Percentiles rank a stretch among this genome's conserved stretches.
These are phyloP conservation scores for Muscicapa striata DNA, from an alignment of 2,797 vertebrate species.

Conservation along the genomic window DNA sequence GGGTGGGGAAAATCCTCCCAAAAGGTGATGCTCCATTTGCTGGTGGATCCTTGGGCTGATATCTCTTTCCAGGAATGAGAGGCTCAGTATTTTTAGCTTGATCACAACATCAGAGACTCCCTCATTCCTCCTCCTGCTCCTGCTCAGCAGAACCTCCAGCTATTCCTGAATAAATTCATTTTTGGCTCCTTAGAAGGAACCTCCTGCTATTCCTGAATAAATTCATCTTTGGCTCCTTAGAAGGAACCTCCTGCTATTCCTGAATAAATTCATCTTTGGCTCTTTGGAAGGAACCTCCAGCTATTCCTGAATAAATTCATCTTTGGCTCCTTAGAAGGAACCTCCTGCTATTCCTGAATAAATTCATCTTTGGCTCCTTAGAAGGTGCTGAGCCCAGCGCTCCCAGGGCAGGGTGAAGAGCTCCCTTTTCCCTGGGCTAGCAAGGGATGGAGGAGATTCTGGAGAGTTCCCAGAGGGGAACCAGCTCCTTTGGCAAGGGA, in stretches of 20 bases:
- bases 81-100: not conserved
- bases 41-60: not conserved
- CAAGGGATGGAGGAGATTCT: not conserved
- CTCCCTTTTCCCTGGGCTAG: not conserved
- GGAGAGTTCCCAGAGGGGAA: not conserved
- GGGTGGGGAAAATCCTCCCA: not conserved
- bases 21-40: accelerated
- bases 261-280: accelerated
- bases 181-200: not conserved
- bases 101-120: not conserved
- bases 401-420: not conserved
- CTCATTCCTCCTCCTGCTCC: not conserved
- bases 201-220: not conserved
- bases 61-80: not conserved
- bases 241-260: not conserved
- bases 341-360: not conserved
- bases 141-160: not conserved
- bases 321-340: not conserved
- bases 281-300: not conserved
- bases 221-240: accelerated
- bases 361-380: not conserved
- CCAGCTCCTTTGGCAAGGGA: not conserved
- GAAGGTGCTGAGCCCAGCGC: not conserved
- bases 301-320: accelerated
- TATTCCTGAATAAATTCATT: accelerated